Evolutionary conservation across 2,888 invertebrate species (phyloP), one percentile per base, ranked within the genome.

Genomic region (Mechanitis mazaeus): DNA sequence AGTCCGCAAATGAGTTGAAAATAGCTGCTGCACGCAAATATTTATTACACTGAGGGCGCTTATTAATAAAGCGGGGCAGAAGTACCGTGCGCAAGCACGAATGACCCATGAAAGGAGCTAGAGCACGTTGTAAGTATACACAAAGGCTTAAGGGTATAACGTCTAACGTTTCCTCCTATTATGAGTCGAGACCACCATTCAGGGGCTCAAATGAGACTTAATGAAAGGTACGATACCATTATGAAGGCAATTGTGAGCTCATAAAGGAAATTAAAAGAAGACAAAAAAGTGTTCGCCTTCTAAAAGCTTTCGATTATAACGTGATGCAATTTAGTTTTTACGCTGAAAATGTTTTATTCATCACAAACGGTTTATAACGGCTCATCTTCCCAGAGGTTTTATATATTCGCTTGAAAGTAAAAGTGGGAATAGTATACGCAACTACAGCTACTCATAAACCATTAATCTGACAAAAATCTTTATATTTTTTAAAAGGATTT

Each of bases 171-270:
- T 80, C 78, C 78, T 78, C 71, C 80, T 79, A 84, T 85, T 85
- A 87, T 79, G 76, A 77, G 75, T 74, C 76, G 77, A 81, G 79
- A 79, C 80, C 80, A 81, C 84, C 81, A 84, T 85, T 85, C 81
- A 80, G 71, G 67, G 76, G 81, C 81, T 80, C 80, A 82, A 85
- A 86, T 83, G 84, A 83, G 81, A 79, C 81, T 82, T 86, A 87
- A 87, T 86, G 81, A 85, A 85, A 86, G 84, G 85, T 81, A 81
- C 83, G 83, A 85, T 85, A 84, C 83, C 80, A 81, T 86, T 85
- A 87, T 83, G 83, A 81, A 81, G 85, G 85, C 79, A 85, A 86
- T 85, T 84, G 83, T 80, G 83, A 83, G 80, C 83, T 81, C 83
- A 80, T 87, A 84, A 84, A 86, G 83, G 83, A 85, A 85, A 85